Conservation (phyloP, 2,113 vertebrate species). For the Alouatta palliata region DNA sequence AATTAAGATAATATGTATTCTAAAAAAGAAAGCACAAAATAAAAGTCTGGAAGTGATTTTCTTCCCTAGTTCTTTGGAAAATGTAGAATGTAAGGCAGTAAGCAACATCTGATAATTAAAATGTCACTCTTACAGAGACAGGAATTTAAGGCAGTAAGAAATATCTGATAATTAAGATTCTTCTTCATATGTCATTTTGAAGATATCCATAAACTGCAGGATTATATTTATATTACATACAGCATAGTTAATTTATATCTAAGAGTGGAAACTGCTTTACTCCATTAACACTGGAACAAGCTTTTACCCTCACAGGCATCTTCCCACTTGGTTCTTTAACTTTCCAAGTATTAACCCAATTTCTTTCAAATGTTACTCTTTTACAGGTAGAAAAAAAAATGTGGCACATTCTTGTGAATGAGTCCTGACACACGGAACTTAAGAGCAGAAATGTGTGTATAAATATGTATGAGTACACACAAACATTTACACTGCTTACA, state of each 20-base stretch:
- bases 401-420: background rate
- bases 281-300: background rate
- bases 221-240: background rate
- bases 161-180: background rate
- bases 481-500: background rate
- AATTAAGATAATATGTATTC: background rate
- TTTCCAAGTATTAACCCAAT: background rate
- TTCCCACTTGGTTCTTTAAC: background rate
- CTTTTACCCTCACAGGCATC: background rate
- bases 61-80: background rate
- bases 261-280: background rate
- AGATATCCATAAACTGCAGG: background rate
- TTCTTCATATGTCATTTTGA: background rate
- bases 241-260: background rate
- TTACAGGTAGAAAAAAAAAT: background rate
- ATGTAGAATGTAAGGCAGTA: background rate
- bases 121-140: background rate
- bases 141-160: background rate
- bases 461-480: background rate
- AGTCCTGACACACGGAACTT: background rate
- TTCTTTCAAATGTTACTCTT: background rate
- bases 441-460: background rate
- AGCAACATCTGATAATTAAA: conserved; percentile 24
- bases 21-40: background rate
- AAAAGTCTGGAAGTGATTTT: background rate